phyloP scores from a whole-genome alignment of 2,797 vertebrate genomes.

The Anableps anableps region DNA sequence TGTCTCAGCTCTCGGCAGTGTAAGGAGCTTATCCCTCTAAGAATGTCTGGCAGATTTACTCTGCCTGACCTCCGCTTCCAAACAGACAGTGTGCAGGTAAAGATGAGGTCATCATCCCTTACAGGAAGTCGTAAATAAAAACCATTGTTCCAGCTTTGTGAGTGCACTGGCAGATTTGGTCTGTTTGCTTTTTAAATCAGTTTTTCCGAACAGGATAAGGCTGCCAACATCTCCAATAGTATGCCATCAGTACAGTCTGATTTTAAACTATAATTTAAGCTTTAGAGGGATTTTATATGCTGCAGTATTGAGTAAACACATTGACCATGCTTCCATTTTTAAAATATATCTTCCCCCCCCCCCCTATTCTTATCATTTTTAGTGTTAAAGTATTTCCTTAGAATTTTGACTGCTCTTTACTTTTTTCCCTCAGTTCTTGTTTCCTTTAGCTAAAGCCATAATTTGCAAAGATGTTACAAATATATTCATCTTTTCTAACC shows the following conservation, averaged over 20 bases:
- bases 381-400: background rate
- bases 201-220: background rate
- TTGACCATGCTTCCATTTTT: background rate
- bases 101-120: conserved; percentile 46
- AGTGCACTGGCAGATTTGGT: background rate
- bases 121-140: background rate
- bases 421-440: background rate
- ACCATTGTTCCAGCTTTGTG: background rate
- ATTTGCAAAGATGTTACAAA: background rate
- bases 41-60: conserved; percentile 65
- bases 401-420: background rate
- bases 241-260: background rate
- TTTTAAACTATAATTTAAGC: background rate
- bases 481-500: background rate
- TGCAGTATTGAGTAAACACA: background rate
- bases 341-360: background rate
- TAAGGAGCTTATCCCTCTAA: conserved; percentile 74
- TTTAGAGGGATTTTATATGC: background rate
- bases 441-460: background rate
- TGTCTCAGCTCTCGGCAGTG: conserved; percentile 15
- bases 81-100: conserved; percentile 21
- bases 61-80: conserved; percentile 32
- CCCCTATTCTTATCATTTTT: background rate
- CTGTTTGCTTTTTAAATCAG: background rate
- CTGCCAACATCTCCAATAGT: background rate